Evolutionary conservation across 2,797 vertebrate species (phyloP).

Genomic region (Okamejei kenojei): DNA sequence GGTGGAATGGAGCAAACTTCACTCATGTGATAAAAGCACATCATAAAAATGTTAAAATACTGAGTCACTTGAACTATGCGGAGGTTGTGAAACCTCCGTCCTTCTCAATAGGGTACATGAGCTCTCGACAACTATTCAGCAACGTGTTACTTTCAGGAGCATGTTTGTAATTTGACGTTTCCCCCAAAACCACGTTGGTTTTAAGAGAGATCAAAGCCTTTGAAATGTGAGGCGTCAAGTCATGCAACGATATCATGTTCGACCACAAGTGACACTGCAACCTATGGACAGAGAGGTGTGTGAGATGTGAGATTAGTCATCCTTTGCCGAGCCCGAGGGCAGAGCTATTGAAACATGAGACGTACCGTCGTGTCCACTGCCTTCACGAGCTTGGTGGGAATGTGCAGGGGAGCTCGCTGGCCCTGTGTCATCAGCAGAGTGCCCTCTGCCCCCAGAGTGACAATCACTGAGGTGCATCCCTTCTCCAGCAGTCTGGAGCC

Average conservation of each 20-base stretch:
- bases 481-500: constrained; percentile 62
- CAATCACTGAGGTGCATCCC: constrained; percentile 72
- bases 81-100: neutral
- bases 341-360: constrained; percentile 63
- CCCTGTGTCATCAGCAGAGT: constrained; percentile 71
- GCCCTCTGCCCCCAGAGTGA: constrained; percentile 84
- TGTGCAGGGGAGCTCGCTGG: constrained; percentile 61
- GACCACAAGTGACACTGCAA: constrained; percentile 55
- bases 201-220: neutral
- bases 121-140: neutral
- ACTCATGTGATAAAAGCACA: neutral
- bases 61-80: neutral
- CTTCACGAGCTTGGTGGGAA: constrained; percentile 64
- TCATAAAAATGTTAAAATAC: neutral
- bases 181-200: neutral
- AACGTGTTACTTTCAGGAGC: neutral
- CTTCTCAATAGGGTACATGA: neutral
- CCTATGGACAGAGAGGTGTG: constrained; percentile 58
- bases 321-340: constrained; percentile 49
- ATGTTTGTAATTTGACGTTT: constrained; percentile 3
- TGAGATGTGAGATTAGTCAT: constrained; percentile 54
- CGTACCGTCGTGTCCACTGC: constrained; percentile 89
- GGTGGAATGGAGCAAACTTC: neutral
- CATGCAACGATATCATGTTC: constrained; percentile 61
- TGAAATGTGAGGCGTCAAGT: constrained; percentile 43